These are phyloP conservation scores for Pseudobourletiella spinata DNA, from an alignment of 1,140 invertebrate species.

Conservation along the genomic window DNA sequence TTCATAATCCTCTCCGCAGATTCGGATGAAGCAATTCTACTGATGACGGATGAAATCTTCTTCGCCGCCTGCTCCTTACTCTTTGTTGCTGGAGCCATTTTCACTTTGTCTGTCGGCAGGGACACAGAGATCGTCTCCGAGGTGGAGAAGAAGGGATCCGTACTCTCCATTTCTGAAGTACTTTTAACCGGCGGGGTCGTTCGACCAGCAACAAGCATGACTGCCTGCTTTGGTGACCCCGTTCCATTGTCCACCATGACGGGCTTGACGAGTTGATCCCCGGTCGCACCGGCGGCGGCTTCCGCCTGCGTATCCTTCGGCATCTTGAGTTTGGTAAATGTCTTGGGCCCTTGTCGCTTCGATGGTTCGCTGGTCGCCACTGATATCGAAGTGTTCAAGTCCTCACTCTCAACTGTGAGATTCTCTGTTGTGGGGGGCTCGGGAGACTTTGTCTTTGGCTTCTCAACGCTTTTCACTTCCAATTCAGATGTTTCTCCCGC, in stretches of 20 bases:
- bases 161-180: neutral
- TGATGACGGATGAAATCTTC: constrained; percentile 33
- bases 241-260: constrained; percentile 32
- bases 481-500: neutral
- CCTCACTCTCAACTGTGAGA: neutral
- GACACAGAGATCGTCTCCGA: neutral
- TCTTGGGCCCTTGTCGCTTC: neutral
- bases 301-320: neutral
- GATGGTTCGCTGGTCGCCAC: neutral
- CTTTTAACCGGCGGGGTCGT: constrained; percentile 21
- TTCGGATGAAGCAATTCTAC: constrained; percentile 19
- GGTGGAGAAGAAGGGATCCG: constrained; percentile 1
- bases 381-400: neutral
- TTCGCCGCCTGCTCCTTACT: constrained; percentile 33
- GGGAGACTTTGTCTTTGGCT: constrained; percentile 19
- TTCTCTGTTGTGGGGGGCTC: neutral
- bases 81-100: constrained; percentile 21
- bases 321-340: constrained; percentile 14
- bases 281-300: neutral
- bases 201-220: constrained; percentile 31
- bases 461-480: no score
- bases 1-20: constrained; percentile 15
- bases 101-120: neutral
- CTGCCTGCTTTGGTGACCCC: constrained; percentile 24
- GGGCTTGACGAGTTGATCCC: constrained; percentile 22